Conservation (phyloP, 2,113 vertebrate genomes). For the Zosterops hypoxanthus region DNA sequence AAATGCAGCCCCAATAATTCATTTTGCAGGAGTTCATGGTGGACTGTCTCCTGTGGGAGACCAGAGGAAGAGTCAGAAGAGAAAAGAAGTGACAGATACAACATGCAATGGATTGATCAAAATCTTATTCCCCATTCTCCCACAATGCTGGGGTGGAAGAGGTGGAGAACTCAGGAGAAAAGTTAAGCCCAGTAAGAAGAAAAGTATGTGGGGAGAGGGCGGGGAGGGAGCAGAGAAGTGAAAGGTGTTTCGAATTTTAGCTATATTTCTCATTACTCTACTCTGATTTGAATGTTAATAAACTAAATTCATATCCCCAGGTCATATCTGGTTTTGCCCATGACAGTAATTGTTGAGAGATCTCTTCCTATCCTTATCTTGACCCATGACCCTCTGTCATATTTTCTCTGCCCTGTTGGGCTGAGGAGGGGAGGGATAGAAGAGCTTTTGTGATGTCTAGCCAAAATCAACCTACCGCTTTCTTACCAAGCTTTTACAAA, state of each 20-base stretch:
- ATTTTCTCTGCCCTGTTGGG: neutral
- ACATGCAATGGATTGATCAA: neutral
- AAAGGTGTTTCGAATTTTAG: neutral
- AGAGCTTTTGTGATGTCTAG: neutral
- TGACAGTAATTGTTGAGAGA: neutral
- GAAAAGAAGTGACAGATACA: neutral
- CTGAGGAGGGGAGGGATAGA: neutral
- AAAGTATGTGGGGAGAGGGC: rapidly evolving
- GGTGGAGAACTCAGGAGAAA: neutral
- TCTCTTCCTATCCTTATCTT: neutral
- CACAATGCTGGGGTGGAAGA: rapidly evolving
- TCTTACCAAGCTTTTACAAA: neutral
- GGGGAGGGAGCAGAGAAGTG: rapidly evolving
- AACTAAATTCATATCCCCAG: neutral
- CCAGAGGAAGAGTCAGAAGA: neutral
- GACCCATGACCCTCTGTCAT: rapidly evolving
- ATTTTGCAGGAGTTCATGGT: neutral
- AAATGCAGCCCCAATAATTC: neutral
- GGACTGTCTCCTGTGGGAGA: neutral
- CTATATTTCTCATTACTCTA: neutral
- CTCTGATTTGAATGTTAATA: neutral
- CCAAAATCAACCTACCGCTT: neutral
- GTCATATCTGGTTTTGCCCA: neutral
- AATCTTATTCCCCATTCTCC: rapidly evolving
- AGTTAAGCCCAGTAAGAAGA: neutral